Evolutionary conservation across 1,140 invertebrate species (phyloP).

Genomic region (Anoplophora glabripennis): DNA sequence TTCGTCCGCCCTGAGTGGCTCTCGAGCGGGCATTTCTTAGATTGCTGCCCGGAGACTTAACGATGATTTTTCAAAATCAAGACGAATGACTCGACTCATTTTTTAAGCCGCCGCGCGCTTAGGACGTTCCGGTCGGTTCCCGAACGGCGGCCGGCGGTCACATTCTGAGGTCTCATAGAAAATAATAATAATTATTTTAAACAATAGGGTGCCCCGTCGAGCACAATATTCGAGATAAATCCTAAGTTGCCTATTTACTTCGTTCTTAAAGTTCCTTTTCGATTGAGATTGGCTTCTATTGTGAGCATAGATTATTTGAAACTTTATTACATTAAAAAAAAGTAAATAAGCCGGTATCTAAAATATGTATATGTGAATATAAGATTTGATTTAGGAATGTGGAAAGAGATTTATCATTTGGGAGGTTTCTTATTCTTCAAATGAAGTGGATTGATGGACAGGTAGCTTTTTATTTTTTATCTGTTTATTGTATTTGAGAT

Average conservation of each 20-base stretch:
- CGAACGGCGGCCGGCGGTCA: background rate
- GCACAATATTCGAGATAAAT: slow-evolving; percentile 15
- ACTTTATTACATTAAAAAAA: slow-evolving; percentile 15
- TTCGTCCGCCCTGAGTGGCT: too few relatives aligned
- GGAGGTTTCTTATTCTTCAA: slow-evolving; percentile 16
- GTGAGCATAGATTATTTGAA: slow-evolving; percentile 14
- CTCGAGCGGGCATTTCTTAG: slow-evolving; percentile 12
- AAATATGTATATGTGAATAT: slow-evolving; percentile 12
- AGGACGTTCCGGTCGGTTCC: slow-evolving; percentile 3
- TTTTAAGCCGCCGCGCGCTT: slow-evolving; percentile 2
- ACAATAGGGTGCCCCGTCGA: slow-evolving; percentile 12
- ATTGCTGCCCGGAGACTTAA: slow-evolving; percentile 8
- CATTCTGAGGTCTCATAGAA: slow-evolving; percentile 11
- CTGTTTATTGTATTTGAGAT: slow-evolving; percentile 10
- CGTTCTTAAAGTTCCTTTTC: slow-evolving; percentile 13
- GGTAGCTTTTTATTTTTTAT: slow-evolving; percentile 12
- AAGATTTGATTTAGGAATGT: slow-evolving; percentile 19
- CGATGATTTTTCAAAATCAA: slow-evolving; percentile 21
- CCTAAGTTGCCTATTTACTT: slow-evolving; percentile 9
- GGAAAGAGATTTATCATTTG: slow-evolving; percentile 18
- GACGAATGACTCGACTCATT: slow-evolving; percentile 17
- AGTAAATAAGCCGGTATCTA: slow-evolving; percentile 9
- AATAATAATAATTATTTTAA: slow-evolving; percentile 21
- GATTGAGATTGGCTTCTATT: slow-evolving; percentile 15
- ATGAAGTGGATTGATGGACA: slow-evolving; percentile 20